Evolutionary conservation across 2,888 invertebrate genomes (phyloP), one percentile per base, ranked within the genome.

Genomic region (Apantesis nais): DNA sequence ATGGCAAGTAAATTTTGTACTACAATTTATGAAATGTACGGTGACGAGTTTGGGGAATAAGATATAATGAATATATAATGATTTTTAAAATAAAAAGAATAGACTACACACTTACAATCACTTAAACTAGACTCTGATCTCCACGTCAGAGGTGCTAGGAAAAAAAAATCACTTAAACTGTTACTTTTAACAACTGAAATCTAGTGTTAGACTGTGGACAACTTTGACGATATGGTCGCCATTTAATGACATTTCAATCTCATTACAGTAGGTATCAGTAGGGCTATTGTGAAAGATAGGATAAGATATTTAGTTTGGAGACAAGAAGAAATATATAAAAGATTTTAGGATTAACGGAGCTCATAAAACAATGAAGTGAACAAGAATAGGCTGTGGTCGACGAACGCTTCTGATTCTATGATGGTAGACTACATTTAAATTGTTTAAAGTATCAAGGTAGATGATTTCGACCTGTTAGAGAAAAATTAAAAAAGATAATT

Each of bases 1-100:
- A n/a, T 84, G 1, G 83, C 84, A 1, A 72, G 74, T 62, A 61
- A 68, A 34, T 68, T 70, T 44, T 84, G 84, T 39, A 83, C 84
- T 9, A 67, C 62, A 8, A 74, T 80, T 2, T 84, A 77, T 37
- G 22, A 74, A 19, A 75, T 62, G 66, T 83, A 74, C 73, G 77
- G 75, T 0, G 1, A 72, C 8, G 48, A 67, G 2, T 82, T 84
- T 68, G 82, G 82, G n/a, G 48, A 70, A 16, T 77, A 31, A 79
- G 48, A 63, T n/a, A 65, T 16, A 66, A 2, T 0, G n/a, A 55
- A 34, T 31, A 14, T 0, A 29, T 22, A 34, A 31, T 5, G 4
- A 29, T 25, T 16, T 22, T 34, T 5, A 34, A 16, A 29, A 7
- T 22, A 37, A 22, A 62, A 58, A 58, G 5, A 25, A 58, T 0